phyloP scores from a whole-genome alignment of 2,797 vertebrate species.

The Coluber constrictor region DNA sequence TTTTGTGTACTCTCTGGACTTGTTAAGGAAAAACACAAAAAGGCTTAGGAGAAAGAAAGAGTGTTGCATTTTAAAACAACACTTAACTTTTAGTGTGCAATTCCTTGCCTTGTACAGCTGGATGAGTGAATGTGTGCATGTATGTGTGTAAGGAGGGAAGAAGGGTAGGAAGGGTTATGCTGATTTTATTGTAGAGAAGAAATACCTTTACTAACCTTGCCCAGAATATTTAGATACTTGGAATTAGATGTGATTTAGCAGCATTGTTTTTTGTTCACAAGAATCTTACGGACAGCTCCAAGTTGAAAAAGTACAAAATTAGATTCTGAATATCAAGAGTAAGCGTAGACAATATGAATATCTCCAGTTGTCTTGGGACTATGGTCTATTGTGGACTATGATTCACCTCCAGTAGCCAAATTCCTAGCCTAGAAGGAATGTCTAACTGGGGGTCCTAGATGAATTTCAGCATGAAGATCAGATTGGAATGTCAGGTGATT shows the following conservation, averaged over 20 bases:
- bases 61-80: constrained; percentile 2
- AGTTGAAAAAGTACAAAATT: neutral
- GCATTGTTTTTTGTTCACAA: neutral
- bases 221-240: neutral
- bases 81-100: neutral
- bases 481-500: neutral
- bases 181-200: neutral
- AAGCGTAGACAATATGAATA: neutral
- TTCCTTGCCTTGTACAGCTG: neutral
- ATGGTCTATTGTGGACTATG: neutral
- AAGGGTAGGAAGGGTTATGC: neutral
- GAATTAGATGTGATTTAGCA: neutral
- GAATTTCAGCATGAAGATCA: neutral
- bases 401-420: neutral
- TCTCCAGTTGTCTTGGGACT: neutral
- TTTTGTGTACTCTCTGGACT: neutral
- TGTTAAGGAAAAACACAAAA: neutral
- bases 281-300: neutral
- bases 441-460: neutral
- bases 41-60: neutral
- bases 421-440: neutral
- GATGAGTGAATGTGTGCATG: neutral
- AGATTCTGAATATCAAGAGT: neutral
- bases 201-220: neutral
- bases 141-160: neutral